Conservation (phyloP, 2,113 vertebrate genomes). For the Addax nasomaculatus region DNA sequence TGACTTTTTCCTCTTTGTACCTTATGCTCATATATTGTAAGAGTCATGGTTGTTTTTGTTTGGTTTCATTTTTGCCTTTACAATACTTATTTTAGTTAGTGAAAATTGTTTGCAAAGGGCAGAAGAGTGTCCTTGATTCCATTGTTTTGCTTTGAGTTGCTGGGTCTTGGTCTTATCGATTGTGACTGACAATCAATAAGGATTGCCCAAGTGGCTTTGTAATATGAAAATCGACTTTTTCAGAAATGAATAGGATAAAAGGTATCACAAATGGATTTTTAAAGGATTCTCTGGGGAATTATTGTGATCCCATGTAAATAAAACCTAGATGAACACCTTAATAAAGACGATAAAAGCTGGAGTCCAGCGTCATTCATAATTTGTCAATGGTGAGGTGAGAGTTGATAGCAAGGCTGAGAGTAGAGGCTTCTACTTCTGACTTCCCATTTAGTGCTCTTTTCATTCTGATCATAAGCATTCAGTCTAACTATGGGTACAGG, state of each 20-base stretch:
- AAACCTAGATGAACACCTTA: background rate
- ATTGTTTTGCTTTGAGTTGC: background rate
- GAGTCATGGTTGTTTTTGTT: background rate
- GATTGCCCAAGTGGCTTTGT: background rate
- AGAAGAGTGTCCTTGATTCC: background rate
- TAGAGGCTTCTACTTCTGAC: background rate
- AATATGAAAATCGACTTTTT: background rate
- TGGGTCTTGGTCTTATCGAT: background rate
- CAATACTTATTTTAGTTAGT: background rate
- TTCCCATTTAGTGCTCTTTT: background rate
- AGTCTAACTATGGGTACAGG: background rate
- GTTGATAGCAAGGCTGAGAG: background rate
- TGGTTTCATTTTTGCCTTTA: background rate
- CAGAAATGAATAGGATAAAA: background rate
- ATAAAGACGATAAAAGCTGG: background rate
- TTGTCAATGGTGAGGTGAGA: background rate
- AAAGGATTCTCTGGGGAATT: background rate
- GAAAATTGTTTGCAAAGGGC: background rate
- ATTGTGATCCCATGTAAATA: background rate
- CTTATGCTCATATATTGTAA: background rate
- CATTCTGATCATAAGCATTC: background rate
- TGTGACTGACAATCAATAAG: background rate
- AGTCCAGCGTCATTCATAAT: background rate
- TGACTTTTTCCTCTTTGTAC: background rate
- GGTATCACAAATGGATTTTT: background rate